Evolutionary conservation across 2,113 vertebrate species (phyloP).

Genomic region (Leiothrix lutea): DNA sequence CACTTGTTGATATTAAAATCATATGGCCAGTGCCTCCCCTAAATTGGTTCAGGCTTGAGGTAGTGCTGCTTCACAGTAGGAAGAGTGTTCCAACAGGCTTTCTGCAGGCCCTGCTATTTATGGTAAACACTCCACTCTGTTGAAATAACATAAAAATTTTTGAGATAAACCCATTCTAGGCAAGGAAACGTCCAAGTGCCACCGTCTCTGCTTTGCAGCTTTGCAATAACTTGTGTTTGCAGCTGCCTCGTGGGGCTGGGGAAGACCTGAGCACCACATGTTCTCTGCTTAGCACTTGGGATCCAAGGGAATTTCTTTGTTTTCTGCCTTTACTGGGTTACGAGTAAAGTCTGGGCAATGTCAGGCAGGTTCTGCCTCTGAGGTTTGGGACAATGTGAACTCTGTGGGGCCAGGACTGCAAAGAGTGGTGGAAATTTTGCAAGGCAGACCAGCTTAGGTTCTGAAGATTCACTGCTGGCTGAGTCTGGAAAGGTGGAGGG

Average conservation of each 20-base stretch:
- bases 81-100: background rate
- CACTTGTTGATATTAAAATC: conserved; percentile 63
- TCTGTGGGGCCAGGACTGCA: background rate
- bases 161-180: conserved; percentile 12
- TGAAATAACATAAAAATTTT: conserved; percentile 40
- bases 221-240: background rate
- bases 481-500: background rate
- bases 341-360: background rate
- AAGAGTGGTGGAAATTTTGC: background rate
- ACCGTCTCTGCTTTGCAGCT: background rate
- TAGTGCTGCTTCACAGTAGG: conserved; percentile 31
- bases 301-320: background rate
- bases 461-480: background rate
- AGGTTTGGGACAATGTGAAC: background rate
- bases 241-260: background rate
- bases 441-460: background rate
- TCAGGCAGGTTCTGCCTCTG: background rate
- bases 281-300: background rate
- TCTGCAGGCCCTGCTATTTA: conserved; percentile 45
- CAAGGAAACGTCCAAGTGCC: background rate
- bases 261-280: background rate
- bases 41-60: conserved; percentile 66
- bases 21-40: conserved; percentile 48
- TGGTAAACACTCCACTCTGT: conserved; percentile 39
- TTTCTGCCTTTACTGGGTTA: background rate